Percentiles rank a stretch among this genome's conserved stretches.
Evolutionary conservation across 2,797 vertebrate genomes (phyloP).

Genomic region (Toxotes lorentzi): DNA sequence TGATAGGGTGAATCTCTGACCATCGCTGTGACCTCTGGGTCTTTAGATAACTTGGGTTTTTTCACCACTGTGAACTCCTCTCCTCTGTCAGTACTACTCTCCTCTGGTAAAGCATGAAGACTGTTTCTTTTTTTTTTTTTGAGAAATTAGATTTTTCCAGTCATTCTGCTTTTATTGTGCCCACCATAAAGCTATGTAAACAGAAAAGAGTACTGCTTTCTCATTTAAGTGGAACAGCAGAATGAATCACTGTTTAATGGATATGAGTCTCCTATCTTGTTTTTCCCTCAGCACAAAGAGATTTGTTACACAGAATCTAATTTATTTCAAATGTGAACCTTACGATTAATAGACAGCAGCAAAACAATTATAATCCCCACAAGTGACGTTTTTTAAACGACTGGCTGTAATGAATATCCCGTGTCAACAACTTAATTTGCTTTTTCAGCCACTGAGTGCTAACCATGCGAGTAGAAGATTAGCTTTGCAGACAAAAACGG

Average conservation of each 20-base stretch:
- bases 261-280: conserved; percentile 62
- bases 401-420: conserved; percentile 71
- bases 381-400: conserved; percentile 58
- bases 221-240: conserved; percentile 50
- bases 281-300: conserved; percentile 63
- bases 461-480: conserved; percentile 57
- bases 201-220: conserved; percentile 40
- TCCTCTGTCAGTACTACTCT: background rate
- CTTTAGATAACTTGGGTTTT: conserved; percentile 14
- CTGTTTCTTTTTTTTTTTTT: background rate
- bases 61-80: conserved; percentile 7
- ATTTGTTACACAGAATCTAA: conserved; percentile 68
- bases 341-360: conserved; percentile 69
- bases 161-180: conserved; percentile 32
- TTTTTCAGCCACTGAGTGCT: conserved; percentile 52
- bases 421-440: conserved; percentile 70
- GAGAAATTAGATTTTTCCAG: conserved; percentile 21
- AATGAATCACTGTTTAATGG: conserved; percentile 67
- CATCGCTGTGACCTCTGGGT: conserved; percentile 39
- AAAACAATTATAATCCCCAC: conserved; percentile 71
- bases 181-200: conserved; percentile 52
- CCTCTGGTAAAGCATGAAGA: conserved; percentile 7
- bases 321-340: conserved; percentile 76
- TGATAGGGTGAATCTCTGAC: conserved; percentile 6
- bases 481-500: conserved; percentile 46